Percentiles rank a stretch among this genome's conserved stretches.
These are phyloP conservation scores for Acronicta aceris DNA, from an alignment of 2,888 invertebrate species.

Conservation along the genomic window DNA sequence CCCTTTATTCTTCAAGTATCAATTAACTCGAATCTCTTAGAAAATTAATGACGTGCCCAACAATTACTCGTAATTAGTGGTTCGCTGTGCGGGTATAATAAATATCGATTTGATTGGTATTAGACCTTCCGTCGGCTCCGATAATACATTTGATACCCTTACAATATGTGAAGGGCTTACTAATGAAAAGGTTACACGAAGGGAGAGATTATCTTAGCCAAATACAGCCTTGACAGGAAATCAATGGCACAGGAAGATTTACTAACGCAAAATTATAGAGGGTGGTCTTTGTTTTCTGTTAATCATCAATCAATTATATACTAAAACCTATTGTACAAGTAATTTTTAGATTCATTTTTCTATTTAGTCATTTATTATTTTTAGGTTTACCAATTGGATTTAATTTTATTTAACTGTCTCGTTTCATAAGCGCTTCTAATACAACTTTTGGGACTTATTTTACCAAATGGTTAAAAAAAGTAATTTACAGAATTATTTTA, in stretches of 20 bases:
- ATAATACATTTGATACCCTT: slow-evolving; percentile 52
- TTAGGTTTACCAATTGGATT: no score
- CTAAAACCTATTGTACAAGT: neutral
- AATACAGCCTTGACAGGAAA: slow-evolving; percentile 38
- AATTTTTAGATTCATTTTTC: no score
- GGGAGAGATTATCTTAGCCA: slow-evolving; percentile 42
- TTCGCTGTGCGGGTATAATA: slow-evolving; percentile 46
- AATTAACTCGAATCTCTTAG: slow-evolving; percentile 20
- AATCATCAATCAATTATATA: neutral
- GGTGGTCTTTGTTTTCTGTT: neutral
- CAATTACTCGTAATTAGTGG: slow-evolving; percentile 42
- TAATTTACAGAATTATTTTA: no score
- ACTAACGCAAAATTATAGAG: slow-evolving; percentile 6
- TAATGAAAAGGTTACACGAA: slow-evolving; percentile 51
- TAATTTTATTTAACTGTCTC: no score
- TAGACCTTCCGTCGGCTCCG: slow-evolving; percentile 33
- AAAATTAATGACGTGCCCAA: slow-evolving; percentile 31
- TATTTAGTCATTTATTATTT: no score
- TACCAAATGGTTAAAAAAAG: no score
- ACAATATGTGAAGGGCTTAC: slow-evolving; percentile 51
- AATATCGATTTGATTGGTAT: slow-evolving; percentile 51
- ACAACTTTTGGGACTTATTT: no score
- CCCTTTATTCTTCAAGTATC: slow-evolving; percentile 1
- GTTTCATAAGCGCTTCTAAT: no score
- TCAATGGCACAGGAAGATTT: slow-evolving; percentile 32